Evolutionary conservation across 2,797 vertebrate genomes (phyloP).

Genomic region (Rhinichthys osculus): DNA sequence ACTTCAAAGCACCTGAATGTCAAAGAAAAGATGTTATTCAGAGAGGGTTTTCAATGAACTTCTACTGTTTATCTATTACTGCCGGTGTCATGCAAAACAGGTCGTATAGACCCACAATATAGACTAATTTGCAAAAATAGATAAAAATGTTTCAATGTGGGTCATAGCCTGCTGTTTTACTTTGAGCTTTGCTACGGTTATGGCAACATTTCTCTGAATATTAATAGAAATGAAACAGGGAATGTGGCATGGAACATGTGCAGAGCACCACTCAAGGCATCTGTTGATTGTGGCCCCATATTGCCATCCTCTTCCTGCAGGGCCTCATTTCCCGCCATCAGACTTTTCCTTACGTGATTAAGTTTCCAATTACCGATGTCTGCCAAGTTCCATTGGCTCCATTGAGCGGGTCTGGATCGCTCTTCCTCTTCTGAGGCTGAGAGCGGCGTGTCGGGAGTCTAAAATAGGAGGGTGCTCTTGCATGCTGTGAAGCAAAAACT

Average conservation of each 20-base stretch:
- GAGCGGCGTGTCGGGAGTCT: slow-evolving; percentile 29
- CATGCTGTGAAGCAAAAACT: slow-evolving; percentile 18
- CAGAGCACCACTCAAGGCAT: slow-evolving; percentile 52
- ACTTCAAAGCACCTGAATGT: slow-evolving; percentile 46
- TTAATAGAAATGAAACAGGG: slow-evolving; percentile 34
- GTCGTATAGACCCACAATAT: slow-evolving; percentile 25
- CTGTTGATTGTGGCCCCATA: slow-evolving; percentile 53
- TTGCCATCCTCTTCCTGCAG: slow-evolving; percentile 50
- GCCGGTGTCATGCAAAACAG: background rate
- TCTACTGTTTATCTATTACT: slow-evolving; percentile 2
- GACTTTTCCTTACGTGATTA: slow-evolving; percentile 64
- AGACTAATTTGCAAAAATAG: slow-evolving; percentile 33
- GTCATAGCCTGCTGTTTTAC: slow-evolving; percentile 38
- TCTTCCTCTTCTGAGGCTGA: slow-evolving; percentile 45
- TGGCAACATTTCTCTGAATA: slow-evolving; percentile 36
- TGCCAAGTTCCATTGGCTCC: slow-evolving; percentile 49
- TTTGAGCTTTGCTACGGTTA: slow-evolving; percentile 17
- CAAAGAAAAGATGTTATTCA: slow-evolving; percentile 18
- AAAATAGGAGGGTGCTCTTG: slow-evolving; percentile 35
- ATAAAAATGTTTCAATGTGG: slow-evolving; percentile 12
- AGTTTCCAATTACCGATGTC: slow-evolving; percentile 63
- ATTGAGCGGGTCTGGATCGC: slow-evolving; percentile 34
- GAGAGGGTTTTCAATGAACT: background rate
- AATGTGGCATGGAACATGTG: slow-evolving; percentile 12
- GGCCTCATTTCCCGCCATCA: slow-evolving; percentile 54